phyloP scores from a whole-genome alignment of 2,797 vertebrate genomes.

The Margarornis squamiger region DNA sequence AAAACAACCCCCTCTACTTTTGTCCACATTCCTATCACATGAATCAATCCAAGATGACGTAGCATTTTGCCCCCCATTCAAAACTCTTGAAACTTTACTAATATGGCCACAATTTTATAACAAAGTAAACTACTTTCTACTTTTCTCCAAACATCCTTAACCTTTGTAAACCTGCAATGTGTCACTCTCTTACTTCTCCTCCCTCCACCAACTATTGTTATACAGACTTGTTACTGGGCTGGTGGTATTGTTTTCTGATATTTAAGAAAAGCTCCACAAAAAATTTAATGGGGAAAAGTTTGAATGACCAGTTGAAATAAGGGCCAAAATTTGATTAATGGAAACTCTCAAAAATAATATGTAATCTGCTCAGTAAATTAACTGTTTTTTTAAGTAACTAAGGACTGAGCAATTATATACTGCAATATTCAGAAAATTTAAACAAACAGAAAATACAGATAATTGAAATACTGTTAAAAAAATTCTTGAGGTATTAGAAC shows the following conservation, averaged over 20 bases:
- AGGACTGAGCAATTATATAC: not conserved
- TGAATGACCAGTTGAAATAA: not conserved
- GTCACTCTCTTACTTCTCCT: not conserved
- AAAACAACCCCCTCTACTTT: not conserved
- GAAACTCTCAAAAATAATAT: not conserved
- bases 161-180: not conserved
- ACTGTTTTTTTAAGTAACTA: not conserved
- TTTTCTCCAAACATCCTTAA: not conserved
- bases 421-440: not conserved
- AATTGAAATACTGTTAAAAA: not conserved
- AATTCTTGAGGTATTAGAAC: not conserved
- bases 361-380: not conserved
- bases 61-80: slow-evolving; percentile 31
- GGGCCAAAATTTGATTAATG: not conserved
- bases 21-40: not conserved
- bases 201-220: not conserved
- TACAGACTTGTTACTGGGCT: not conserved
- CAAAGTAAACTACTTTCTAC: not conserved
- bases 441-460: not conserved
- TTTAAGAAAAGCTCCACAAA: not conserved
- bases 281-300: not conserved
- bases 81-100: not conserved
- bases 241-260: not conserved
- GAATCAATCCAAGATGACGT: slow-evolving; percentile 6
- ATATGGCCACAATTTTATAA: not conserved